These are phyloP conservation scores for Lepidocyrtoides sp. DNA, from an alignment of 2,888 invertebrate genomes.

Conservation along the genomic window DNA sequence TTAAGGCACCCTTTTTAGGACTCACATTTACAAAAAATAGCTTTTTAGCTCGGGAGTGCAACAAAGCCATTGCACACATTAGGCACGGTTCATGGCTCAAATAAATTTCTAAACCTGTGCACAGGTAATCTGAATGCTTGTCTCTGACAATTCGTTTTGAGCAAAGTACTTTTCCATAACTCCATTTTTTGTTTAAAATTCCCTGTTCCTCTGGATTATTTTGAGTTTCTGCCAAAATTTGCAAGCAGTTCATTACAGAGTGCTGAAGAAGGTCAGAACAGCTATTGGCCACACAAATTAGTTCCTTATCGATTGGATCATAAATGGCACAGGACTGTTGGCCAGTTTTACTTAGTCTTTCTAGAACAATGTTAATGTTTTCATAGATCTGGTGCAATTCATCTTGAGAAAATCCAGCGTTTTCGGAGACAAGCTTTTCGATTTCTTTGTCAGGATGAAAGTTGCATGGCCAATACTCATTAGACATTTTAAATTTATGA, in stretches of 20 bases:
- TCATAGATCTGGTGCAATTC: constrained; percentile 89
- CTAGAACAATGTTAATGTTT: constrained; percentile 89
- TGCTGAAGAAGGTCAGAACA: constrained; percentile 92
- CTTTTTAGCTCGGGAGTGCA: constrained; percentile 94
- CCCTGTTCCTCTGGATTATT: constrained; percentile 9
- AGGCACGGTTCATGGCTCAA: constrained; percentile 95
- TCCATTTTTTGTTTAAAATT: constrained; percentile 19
- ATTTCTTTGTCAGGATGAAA: constrained; percentile 93
- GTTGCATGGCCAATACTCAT: constrained; percentile 92
- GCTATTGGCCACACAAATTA: constrained; percentile 88
- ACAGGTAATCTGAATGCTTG: constrained; percentile 89
- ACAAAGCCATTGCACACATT: constrained; percentile 98
- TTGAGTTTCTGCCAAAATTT: constrained; percentile 90
- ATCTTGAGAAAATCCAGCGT: constrained; percentile 88
- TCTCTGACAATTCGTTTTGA: constrained; percentile 57
- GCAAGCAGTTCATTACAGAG: constrained; percentile 94
- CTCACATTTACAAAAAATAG: constrained; percentile 91
- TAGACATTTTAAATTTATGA: constrained; percentile 89
- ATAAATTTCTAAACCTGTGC: constrained; percentile 95
- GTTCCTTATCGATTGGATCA: constrained; percentile 90
- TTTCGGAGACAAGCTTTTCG: constrained; percentile 90
- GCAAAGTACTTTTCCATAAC: constrained; percentile 71
- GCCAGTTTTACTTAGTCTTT: constrained; percentile 86
- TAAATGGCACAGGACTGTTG: constrained; percentile 90
- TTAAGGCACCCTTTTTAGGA: constrained; percentile 90